phyloP scores from a whole-genome alignment of 2,888 invertebrate genomes.

The Thumatha senex region DNA sequence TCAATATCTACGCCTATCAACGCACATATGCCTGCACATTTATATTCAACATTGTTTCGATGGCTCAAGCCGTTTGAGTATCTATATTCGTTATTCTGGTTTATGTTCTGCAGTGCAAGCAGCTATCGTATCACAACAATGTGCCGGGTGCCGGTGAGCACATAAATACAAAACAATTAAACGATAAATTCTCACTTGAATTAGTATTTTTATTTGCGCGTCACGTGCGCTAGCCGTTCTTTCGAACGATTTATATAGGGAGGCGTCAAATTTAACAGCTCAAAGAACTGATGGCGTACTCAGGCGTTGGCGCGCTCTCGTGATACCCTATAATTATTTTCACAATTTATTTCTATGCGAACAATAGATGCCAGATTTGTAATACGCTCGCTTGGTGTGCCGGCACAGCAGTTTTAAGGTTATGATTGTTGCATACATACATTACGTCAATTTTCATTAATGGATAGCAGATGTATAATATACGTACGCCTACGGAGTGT shows the following conservation, averaged over 20 bases:
- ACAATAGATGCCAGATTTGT: conserved; percentile 52
- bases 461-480: too few relatives aligned
- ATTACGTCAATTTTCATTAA: too few relatives aligned
- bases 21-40: conserved; percentile 44
- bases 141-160: conserved; percentile 55
- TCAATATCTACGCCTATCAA: conserved; percentile 31
- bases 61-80: conserved; percentile 43
- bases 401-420: conserved; percentile 1
- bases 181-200: conserved; percentile 71
- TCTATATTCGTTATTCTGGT: conserved; percentile 55
- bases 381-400: conserved; percentile 27
- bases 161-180: conserved; percentile 76
- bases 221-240: conserved; percentile 69
- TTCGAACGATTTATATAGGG: conserved; percentile 66
- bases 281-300: conserved; percentile 66
- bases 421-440: not conserved
- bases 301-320: conserved; percentile 55
- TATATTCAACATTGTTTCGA: conserved; percentile 60
- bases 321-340: conserved; percentile 68
- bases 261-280: conserved; percentile 73
- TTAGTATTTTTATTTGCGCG: conserved; percentile 76
- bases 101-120: conserved; percentile 51
- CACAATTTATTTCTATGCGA: conserved; percentile 59
- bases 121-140: conserved; percentile 65
- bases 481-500: too few relatives aligned